Base-by-base conservation (phyloP, 2,113 vertebrate genomes). In the Phycodurus eques region DNA sequence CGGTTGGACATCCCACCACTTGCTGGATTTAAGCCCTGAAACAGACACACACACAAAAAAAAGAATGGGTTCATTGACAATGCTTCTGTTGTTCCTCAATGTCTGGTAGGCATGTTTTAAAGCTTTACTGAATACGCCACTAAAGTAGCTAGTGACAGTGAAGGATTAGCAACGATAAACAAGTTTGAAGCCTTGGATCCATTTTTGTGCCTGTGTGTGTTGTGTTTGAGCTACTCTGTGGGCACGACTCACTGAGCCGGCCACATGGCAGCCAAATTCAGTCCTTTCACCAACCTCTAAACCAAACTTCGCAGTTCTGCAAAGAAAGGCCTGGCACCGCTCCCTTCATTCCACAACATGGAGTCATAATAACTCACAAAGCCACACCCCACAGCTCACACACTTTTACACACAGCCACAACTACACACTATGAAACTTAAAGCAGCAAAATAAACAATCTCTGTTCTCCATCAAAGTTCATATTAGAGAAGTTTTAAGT, bases 281-380 rank as follows among this genome's bases (percentile, higher is more conserved):
- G 72, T 77, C 83, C 83, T 72, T 74, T 81, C 69, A 75, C 64
- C 73, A 72, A 73, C 71, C 76, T 81, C 80, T 74, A 68, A 80
- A 85, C 81, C 74, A 75, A 89, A 88, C 89, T 86, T 81, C 80
- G 79, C 75, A 78, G 83, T 76, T 83, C 77, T 88, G 73, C 82
- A 83, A 83, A 90, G 83, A 90, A 88, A 88, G 83, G 90, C 76
- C 83, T 90, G 88, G 91, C 88, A 86, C 86, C 74, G 82, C 90
- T 91, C 91, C 90, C 87, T 91, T 93, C 91, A 93, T 92, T 92
- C 92, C 92, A 85, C 64, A 91, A 82, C 82, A 79, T 54, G 67
- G 83, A 92, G 90, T 92, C 90, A 92, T 89, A 39, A 39, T 39
- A 82, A 88, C 72, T 88, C 84, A 88, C 82, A 76, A 88, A 85